Base-by-base conservation (phyloP, 2,888 invertebrate genomes). In the Gymnosoma rotundatum region DNA sequence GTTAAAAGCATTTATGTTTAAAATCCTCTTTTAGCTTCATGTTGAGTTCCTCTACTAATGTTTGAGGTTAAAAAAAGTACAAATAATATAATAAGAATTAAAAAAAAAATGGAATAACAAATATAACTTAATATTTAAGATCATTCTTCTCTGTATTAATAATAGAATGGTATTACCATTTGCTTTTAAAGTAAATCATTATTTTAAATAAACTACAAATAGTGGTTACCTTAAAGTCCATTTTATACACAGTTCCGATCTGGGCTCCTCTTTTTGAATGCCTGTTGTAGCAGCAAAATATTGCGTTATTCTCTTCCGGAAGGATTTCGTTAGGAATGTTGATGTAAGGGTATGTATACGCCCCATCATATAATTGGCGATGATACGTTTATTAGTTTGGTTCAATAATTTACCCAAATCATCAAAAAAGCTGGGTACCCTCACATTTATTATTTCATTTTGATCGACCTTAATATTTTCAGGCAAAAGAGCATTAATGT, bases 321-420 rank as follows among this genome's bases (percentile, higher is more conserved):
- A 93, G 75, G 94, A 94, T 70, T 97, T 97, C 0, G 95, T 96
- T 84, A 98, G 93, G 91, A 97, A 98, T 3, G 95, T 95, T 12
- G 97, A 94, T 0, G 97, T 95, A 6, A 96, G 95, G 0, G 95
- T 95, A 0, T 97, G 96, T 0, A 96, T 96, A 72, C 98, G 94
- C 98, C 98, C 98, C 95, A 98, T 95, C 87, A 97, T 95, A 90
- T 98, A 98, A 93, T 98, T 98, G 4, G 98, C 97, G 88, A 96
- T 94, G 4, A 94, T 93, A 85, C 96, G 90, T 88, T 94, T 95
- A 0, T 94, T 93, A 0, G 95, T 95, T 25, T 90, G 90, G 45
- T 92, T 90, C 63, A 95, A 89, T 5, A 95, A 89, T 52, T 91
- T 93, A 91, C 96, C 96, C 36, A 98, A 94, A 60, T 95, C 94